phyloP scores from a whole-genome alignment of 2,113 vertebrate genomes.

The Ctenomys sociabilis region DNA sequence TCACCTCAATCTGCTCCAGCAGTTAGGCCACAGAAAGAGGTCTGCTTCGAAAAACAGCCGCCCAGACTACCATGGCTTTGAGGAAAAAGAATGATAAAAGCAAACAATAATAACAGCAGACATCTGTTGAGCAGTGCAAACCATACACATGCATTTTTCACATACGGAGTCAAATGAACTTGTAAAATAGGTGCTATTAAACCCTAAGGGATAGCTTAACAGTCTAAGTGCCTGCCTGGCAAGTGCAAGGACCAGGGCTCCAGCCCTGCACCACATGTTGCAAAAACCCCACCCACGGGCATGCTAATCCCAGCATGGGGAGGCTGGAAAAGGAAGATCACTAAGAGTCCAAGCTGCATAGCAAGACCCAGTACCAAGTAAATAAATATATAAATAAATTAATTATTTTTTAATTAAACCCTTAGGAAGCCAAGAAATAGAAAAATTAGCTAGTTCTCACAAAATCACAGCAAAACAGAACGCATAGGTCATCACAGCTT shows the following conservation, averaged over 20 bases:
- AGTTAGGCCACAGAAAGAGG: background rate
- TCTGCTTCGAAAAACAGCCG: background rate
- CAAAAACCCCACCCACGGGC: too few relatives aligned
- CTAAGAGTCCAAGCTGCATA: too few relatives aligned
- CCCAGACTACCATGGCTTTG: background rate
- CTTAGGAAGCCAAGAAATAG: background rate
- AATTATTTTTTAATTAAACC: background rate
- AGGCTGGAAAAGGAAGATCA: too few relatives aligned
- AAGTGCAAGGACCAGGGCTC: too few relatives aligned
- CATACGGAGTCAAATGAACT: conserved; percentile 4
- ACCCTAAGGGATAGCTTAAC: background rate
- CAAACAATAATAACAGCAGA: background rate
- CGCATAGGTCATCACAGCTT: background rate
- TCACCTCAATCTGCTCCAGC: background rate
- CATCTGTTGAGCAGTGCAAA: background rate
- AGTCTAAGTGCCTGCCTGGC: too few relatives aligned
- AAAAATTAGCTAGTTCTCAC: background rate
- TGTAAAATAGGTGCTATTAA: background rate
- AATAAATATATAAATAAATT: too few relatives aligned
- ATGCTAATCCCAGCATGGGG: too few relatives aligned
- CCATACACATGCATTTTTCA: background rate
- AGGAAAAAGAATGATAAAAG: background rate
- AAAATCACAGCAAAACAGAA: conserved; percentile 20
- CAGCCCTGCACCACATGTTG: too few relatives aligned
- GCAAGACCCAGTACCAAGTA: too few relatives aligned